Evolutionary conservation across 2,797 vertebrate genomes (phyloP).

Genomic region (Sitta carolinensis): DNA sequence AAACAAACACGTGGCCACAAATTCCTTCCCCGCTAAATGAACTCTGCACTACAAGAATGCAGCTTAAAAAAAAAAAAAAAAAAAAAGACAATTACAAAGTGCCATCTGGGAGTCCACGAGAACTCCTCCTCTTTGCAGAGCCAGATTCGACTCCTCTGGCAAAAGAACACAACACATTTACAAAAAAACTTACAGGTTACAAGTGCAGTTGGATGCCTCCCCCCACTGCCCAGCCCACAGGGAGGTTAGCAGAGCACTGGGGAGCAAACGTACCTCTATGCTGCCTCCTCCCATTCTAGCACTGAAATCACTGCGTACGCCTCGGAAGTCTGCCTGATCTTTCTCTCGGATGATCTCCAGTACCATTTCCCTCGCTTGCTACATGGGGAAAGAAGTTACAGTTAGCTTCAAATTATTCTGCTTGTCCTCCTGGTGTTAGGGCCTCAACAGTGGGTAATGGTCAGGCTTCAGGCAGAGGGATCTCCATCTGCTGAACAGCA

Average conservation of each 20-base stretch:
- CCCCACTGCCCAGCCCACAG: constrained; percentile 22
- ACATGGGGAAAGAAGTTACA: constrained; percentile 61
- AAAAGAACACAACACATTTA: background rate
- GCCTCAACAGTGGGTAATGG: background rate
- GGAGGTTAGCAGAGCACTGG: constrained; percentile 13
- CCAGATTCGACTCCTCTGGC: constrained; percentile 20
- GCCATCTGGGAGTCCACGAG: background rate
- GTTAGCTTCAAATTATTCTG: constrained; percentile 34
- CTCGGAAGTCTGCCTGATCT: constrained; percentile 93
- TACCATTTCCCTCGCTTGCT: constrained; percentile 99
- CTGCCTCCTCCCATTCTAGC: constrained; percentile 92
- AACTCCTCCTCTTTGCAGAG: constrained; percentile 36
- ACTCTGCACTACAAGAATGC: constrained; percentile 40
- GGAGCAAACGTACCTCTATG: constrained; percentile 84
- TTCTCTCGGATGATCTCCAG: constrained; percentile 97
- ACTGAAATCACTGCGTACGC: constrained; percentile 88
- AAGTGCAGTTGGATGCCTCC: constrained; percentile 11
- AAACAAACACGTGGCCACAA: constrained; percentile 15
- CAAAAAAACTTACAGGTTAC: constrained; percentile 16
- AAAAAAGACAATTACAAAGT: background rate
- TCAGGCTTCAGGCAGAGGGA: background rate
- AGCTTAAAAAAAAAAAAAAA: background rate
- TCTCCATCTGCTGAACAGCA: background rate
- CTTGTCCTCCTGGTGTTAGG: constrained; percentile 13
- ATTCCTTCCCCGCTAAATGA: constrained; percentile 39